Conservation (phyloP, 2,113 vertebrate species). For the Mesoclemmys tuberculata region DNA sequence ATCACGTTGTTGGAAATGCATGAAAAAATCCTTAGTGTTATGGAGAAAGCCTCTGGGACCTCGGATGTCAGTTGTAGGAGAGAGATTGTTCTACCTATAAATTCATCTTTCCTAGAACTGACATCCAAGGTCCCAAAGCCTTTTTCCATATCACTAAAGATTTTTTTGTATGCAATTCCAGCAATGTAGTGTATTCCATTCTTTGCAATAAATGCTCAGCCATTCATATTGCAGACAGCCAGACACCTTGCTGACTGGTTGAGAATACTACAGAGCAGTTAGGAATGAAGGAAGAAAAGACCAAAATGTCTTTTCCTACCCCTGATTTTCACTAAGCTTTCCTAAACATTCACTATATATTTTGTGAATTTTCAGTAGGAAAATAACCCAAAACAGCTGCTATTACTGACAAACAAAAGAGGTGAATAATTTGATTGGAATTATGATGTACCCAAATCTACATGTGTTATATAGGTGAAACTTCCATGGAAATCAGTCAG, state of each 20-base stretch:
- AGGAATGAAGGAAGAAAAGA: background rate
- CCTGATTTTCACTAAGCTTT: background rate
- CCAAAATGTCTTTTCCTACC: fast-evolving
- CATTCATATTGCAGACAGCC: constrained; percentile 65
- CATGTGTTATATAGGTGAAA: background rate
- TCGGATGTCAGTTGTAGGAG: constrained; percentile 68
- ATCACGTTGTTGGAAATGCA: constrained; percentile 41
- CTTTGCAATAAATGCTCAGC: constrained; percentile 59
- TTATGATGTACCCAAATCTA: background rate
- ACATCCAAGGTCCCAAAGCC: constrained; percentile 66
- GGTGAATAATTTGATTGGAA: background rate
- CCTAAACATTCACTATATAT: background rate
- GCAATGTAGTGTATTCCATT: constrained; percentile 22
- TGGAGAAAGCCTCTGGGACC: constrained; percentile 53
- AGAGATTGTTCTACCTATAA: constrained; percentile 74
- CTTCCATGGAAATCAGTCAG: background rate
- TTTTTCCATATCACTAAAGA: constrained; percentile 61
- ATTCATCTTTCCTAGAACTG: constrained; percentile 74
- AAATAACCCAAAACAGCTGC: background rate
- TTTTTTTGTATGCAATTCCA: constrained; percentile 68
- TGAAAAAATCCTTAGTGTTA: constrained; percentile 43
- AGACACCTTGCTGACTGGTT: constrained; percentile 38
- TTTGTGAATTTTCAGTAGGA: background rate
- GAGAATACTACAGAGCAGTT: constrained; percentile 15
- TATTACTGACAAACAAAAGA: background rate